Conservation (phyloP, 1,140 invertebrate species). For the Ostrea edulis region DNA sequence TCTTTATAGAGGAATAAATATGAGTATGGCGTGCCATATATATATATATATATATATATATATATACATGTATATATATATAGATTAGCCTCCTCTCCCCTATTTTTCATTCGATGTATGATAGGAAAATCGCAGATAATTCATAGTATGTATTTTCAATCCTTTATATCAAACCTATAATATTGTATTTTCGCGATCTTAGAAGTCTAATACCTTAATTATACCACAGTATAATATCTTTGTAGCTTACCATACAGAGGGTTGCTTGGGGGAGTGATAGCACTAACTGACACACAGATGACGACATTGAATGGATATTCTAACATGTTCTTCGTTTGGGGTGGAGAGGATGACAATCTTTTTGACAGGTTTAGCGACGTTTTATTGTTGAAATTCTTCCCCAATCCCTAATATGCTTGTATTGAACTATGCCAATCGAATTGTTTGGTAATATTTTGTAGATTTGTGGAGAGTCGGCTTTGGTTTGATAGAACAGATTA, state of each 20-base stretch:
- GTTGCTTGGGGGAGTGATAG: slow-evolving; percentile 88
- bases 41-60: too few relatives aligned
- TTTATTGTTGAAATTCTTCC: not conserved
- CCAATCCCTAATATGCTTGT: not conserved
- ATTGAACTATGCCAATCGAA: not conserved
- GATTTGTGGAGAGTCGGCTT: not conserved
- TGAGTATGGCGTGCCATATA: too few relatives aligned
- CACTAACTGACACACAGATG: slow-evolving; percentile 83
- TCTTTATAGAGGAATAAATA: too few relatives aligned
- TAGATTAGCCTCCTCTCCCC: too few relatives aligned
- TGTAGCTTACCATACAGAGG: slow-evolving; percentile 86
- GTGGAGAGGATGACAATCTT: slow-evolving; percentile 73
- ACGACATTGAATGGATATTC: slow-evolving; percentile 92
- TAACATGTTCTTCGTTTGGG: slow-evolving; percentile 91
- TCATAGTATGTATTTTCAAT: too few relatives aligned
- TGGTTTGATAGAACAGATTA: slow-evolving; percentile 8
- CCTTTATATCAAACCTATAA: too few relatives aligned
- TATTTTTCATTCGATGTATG: too few relatives aligned
- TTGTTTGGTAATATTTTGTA: not conserved
- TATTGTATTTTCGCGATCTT: too few relatives aligned
- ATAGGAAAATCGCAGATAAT: too few relatives aligned
- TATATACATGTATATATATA: too few relatives aligned
- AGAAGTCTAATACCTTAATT: too few relatives aligned
- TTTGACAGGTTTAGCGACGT: slow-evolving; percentile 47
- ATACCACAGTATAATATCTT: not conserved